Conservation (phyloP, 2,113 vertebrate species). For the Microcebus murinus region DNA sequence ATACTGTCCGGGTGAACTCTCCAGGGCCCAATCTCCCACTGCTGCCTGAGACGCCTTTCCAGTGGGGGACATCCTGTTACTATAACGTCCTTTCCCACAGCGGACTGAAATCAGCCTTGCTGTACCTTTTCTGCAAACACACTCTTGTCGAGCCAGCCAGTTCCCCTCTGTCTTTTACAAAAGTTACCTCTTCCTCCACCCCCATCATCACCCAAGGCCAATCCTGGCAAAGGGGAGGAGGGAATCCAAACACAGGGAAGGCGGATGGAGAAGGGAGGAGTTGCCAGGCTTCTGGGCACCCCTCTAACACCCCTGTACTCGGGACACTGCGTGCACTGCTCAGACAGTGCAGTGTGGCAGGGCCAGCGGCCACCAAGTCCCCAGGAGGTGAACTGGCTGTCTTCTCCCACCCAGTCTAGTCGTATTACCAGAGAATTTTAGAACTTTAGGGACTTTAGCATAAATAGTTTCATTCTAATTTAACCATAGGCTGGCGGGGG, state of each 20-base stretch:
- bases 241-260: background rate
- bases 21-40: background rate
- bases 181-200: background rate
- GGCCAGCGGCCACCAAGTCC: background rate
- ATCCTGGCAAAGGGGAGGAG: background rate
- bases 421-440: background rate
- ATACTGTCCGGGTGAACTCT: background rate
- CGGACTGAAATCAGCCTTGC: background rate
- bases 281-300: background rate
- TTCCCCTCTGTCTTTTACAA: background rate
- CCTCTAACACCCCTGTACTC: background rate
- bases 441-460: background rate
- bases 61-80: background rate
- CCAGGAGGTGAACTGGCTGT: background rate
- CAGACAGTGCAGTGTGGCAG: background rate
- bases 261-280: background rate
- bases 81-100: background rate
- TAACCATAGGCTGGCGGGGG: background rate
- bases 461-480: slow-evolving; percentile 47
- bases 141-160: background rate
- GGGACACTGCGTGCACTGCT: background rate
- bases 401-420: background rate
- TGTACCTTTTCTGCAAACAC: background rate
- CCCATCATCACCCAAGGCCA: background rate
- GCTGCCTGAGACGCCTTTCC: background rate